These are phyloP conservation scores for Nesoenas mayeri DNA, from an alignment of 2,113 vertebrate species.

Conservation along the genomic window DNA sequence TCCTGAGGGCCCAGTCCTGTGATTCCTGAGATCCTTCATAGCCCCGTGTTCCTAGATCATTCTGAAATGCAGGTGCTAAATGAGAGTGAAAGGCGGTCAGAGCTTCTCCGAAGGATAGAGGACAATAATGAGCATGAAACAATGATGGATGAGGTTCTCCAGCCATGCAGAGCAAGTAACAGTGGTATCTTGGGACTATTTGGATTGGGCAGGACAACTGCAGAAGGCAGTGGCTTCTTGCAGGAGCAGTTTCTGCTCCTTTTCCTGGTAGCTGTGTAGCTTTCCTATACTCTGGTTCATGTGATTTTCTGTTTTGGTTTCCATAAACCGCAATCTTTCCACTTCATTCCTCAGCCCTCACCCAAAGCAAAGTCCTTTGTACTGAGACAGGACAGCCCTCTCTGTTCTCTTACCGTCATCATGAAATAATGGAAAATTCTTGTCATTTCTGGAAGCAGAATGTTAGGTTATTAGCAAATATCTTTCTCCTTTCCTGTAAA, in stretches of 20 bases:
- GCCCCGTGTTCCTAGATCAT: neutral
- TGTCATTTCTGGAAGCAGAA: neutral
- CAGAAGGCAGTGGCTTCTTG: neutral
- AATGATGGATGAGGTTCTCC: neutral
- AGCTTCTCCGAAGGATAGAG: neutral
- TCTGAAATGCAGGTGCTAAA: neutral
- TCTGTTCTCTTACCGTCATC: neutral
- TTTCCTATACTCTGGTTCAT: neutral
- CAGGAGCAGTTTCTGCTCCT: neutral
- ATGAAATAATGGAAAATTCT: conserved; percentile 1
- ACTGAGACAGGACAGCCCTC: neutral
- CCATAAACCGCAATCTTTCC: neutral
- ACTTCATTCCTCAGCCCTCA: neutral
- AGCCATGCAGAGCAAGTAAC: neutral
- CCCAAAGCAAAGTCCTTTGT: neutral
- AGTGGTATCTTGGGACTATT: neutral
- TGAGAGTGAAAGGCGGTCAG: neutral
- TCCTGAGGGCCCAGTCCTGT: neutral
- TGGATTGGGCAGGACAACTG: neutral
- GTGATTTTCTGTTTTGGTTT: neutral
- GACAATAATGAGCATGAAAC: neutral
- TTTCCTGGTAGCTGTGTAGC: neutral
- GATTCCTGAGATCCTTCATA: neutral
- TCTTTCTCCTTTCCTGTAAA: neutral
- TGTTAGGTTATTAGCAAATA: neutral